Evolutionary conservation across 2,797 vertebrate genomes (phyloP), one percentile per base, ranked within the genome.

Genomic region (Sebastiscus tertius): DNA sequence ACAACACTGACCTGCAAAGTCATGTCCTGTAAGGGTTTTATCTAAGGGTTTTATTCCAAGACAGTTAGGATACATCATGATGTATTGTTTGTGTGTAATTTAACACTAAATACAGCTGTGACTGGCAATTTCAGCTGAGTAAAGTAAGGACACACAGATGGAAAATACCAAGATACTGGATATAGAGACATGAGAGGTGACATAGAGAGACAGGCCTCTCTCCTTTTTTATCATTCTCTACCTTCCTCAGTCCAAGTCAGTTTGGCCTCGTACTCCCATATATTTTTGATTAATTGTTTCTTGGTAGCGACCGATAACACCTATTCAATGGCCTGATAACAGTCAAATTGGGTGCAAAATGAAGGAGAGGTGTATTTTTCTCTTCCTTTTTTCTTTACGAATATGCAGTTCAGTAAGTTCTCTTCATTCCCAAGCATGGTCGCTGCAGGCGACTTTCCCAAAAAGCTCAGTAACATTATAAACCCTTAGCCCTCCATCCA

Each of bases 381-480:
- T 33, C 4, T 49, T 27, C 27, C 9, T 29, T 24, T 29, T n/a
- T 34, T 65, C 34, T 31, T 24, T 18, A 7, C 24, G 42, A 56
- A 61, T 29, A 36, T 12, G 46, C 14, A 34, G 61, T 63, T 1
- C 61, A 67, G 42, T 56, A 46, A 74, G 61, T 70, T 49, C 31
- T 33, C 52, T 29, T 75, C 54, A 58, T 81, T 84, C 68, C 64
- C 42, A 75, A 67, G 82, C 18, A 77, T 36, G 46, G 16, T 14
- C 34, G 71, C 80, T 87, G 66, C 31, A 77, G 70, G 71, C 65
- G 24, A 81, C 81, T 91, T 90, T 93, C 85, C 90, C 82, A 91
- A 90, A 68, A 92, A 90, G 87, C 88, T 93, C 84, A 79, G 88
- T 92, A 77, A 90, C 91, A 76, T 88, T 82, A 63, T 80, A 84